phyloP scores from a whole-genome alignment of 2,888 invertebrate species.

The Calameuta filiformis region DNA sequence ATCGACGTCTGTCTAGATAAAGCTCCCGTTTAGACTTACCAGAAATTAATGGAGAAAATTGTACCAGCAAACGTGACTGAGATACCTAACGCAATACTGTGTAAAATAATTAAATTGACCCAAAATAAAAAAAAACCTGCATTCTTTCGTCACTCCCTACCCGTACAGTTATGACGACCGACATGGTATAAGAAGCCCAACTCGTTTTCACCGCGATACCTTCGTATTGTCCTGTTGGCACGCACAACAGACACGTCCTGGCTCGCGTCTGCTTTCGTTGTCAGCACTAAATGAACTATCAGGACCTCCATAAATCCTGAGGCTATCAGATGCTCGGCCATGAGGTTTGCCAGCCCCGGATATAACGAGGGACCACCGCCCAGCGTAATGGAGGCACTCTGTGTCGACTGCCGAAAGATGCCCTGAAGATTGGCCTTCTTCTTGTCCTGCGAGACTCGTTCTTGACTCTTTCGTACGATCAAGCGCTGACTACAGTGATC shows the following conservation, averaged over 20 bases:
- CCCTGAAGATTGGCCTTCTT: conserved; percentile 36
- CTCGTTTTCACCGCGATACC: conserved; percentile 2
- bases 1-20: not conserved
- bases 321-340: conserved; percentile 54
- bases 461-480: not conserved
- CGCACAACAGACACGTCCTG: conserved; percentile 16
- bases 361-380: conserved; percentile 60
- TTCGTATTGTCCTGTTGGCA: not conserved
- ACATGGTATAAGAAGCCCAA: not conserved
- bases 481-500: not conserved
- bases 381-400: conserved; percentile 52
- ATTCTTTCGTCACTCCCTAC: conserved; percentile 2
- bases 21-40: not conserved
- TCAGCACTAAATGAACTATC: conserved; percentile 60
- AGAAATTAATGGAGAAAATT: not conserved
- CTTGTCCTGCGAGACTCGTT: not conserved
- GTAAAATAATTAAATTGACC: not conserved
- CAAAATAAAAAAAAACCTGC: not conserved
- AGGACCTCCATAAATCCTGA: conserved; percentile 57
- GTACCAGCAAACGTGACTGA: not conserved
- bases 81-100: not conserved
- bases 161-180: conserved; percentile 2
- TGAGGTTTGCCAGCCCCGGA: conserved; percentile 50
- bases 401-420: conserved; percentile 42
- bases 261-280: conserved; percentile 44